Percentiles rank a stretch among this genome's conserved stretches.
Evolutionary conservation across 2,888 invertebrate genomes (phyloP).

Genomic region (Chymomyza procnemis): DNA sequence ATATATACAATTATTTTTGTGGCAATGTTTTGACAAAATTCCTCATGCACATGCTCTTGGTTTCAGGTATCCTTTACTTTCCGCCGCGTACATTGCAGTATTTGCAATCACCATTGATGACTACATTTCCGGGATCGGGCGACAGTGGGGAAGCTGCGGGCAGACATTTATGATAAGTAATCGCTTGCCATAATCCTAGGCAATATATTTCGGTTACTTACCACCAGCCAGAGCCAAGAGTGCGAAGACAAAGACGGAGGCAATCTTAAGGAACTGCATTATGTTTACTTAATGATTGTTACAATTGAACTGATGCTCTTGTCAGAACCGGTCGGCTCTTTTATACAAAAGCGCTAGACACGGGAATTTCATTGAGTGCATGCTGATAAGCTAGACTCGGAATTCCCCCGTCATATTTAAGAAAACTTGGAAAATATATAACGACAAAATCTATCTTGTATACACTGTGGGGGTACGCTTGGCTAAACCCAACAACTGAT

Average conservation of each 20-base stretch:
- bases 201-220: slow-evolving; percentile 25
- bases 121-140: slow-evolving; percentile 57
- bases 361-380: neutral
- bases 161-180: neutral
- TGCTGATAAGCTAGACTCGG: neutral
- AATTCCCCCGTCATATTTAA: neutral
- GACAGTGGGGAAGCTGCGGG: slow-evolving; percentile 47
- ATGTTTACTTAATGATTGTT: neutral
- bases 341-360: slow-evolving; percentile 12
- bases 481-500: neutral
- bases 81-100: slow-evolving; percentile 53
- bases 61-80: slow-evolving; percentile 22
- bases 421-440: neutral
- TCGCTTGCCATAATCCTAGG: neutral
- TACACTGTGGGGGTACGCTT: neutral
- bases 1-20: neutral
- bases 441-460: neutral
- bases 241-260: slow-evolving; percentile 55
- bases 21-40: neutral
- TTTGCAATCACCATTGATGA: slow-evolving; percentile 61
- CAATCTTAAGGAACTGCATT: slow-evolving; percentile 56
- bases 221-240: slow-evolving; percentile 54
- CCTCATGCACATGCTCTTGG: too few relatives aligned
- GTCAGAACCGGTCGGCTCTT: slow-evolving; percentile 7
- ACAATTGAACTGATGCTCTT: slow-evolving; percentile 31